These are phyloP conservation scores for Gallinago undulata DNA, from an alignment of 2,113 vertebrate genomes.

Conservation along the genomic window DNA sequence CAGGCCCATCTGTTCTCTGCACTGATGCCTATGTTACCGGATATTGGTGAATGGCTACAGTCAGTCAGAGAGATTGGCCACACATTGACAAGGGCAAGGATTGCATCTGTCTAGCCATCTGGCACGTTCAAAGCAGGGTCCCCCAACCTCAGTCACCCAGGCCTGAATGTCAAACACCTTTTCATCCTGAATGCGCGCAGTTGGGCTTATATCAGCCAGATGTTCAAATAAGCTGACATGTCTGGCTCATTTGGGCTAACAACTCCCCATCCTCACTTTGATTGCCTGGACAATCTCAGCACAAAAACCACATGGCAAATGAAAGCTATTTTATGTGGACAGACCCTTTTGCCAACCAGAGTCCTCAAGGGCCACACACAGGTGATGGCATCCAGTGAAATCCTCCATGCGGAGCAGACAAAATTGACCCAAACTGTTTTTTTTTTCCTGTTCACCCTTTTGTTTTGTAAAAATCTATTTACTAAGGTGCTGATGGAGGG, in stretches of 20 bases:
- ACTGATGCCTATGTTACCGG: neutral
- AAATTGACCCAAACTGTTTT: neutral
- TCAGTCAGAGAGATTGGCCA: constrained; percentile 67
- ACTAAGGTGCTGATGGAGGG: neutral
- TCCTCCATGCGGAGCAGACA: neutral
- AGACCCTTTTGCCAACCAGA: neutral
- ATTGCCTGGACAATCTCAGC: constrained; percentile 32
- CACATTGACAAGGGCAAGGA: constrained; percentile 60
- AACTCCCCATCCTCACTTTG: constrained; percentile 43
- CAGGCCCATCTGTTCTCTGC: constrained; percentile 56
- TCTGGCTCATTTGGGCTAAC: constrained; percentile 54
- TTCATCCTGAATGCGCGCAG: neutral
- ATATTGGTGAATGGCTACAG: constrained; percentile 42
- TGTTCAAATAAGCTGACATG: constrained; percentile 57
- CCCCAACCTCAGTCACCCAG: constrained; percentile 55
- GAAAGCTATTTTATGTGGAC: constrained; percentile 13
- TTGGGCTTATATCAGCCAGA: constrained; percentile 57
- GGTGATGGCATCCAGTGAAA: constrained; percentile 38
- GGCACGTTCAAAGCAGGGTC: constrained; percentile 29
- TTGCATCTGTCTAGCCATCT: constrained; percentile 60
- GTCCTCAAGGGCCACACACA: neutral
- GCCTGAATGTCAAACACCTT: constrained; percentile 70
- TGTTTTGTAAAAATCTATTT: neutral
- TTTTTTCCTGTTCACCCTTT: neutral
- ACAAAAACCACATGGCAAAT: constrained; percentile 31